phyloP scores from a whole-genome alignment of 2,797 vertebrate genomes.

The Sebastes nivosus region DNA sequence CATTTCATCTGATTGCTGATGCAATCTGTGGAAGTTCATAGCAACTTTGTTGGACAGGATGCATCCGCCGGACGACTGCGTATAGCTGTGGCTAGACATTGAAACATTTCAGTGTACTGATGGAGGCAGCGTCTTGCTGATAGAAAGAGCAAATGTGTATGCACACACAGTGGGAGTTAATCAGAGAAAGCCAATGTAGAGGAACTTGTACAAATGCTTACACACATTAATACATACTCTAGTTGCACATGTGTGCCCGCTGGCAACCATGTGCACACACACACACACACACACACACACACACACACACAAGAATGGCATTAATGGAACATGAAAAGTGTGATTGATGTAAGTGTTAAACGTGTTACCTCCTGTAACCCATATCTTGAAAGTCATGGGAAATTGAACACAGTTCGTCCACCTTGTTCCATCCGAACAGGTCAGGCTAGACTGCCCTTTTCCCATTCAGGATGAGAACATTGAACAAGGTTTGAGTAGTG shows the following conservation, averaged over 20 bases:
- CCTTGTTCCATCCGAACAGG: slow-evolving; percentile 47
- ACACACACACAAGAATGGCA: neutral
- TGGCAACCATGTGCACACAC: neutral
- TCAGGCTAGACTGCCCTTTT: slow-evolving; percentile 27
- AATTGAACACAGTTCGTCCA: slow-evolving; percentile 44
- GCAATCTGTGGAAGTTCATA: slow-evolving; percentile 19
- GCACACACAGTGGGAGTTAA: neutral
- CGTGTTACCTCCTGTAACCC: slow-evolving; percentile 9
- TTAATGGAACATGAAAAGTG: slow-evolving; percentile 34
- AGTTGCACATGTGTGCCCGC: neutral
- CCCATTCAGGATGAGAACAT: slow-evolving; percentile 26
- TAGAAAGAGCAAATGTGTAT: slow-evolving; percentile 24
- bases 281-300: neutral
- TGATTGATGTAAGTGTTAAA: slow-evolving; percentile 41
- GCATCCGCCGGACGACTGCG: neutral
- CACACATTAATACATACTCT: neutral
- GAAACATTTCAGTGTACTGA: neutral
- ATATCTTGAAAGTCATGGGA: slow-evolving; percentile 40
- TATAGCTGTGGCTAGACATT: neutral
- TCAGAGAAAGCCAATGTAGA: slow-evolving; percentile 15
- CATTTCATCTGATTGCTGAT: slow-evolving; percentile 39
- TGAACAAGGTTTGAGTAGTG: neutral
- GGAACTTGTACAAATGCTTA: slow-evolving; percentile 4
- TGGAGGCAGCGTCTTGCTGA: neutral
- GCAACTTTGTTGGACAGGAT: neutral